These are phyloP conservation scores for Tuta absoluta DNA, from an alignment of 2,888 invertebrate genomes.

Conservation along the genomic window DNA sequence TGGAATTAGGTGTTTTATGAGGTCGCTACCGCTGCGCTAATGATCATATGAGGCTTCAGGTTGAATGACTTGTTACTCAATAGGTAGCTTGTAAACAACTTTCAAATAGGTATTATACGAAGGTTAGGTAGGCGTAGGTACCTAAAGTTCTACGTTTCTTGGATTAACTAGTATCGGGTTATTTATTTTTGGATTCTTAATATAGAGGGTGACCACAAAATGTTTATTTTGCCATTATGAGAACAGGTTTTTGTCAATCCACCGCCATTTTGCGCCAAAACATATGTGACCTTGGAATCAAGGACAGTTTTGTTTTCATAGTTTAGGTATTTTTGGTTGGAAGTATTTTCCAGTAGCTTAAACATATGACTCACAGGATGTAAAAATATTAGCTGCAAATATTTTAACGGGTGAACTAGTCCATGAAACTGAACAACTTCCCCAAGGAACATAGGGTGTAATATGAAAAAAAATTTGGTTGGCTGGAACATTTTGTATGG, in stretches of 20 bases:
- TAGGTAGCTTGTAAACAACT: slow-evolving; percentile 64
- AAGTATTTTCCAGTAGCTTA: no score
- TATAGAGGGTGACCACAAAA: neutral
- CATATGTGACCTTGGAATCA: slow-evolving; percentile 22
- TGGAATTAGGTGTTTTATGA: slow-evolving; percentile 30
- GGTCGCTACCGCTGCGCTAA: slow-evolving; percentile 35
- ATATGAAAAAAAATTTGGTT: no score
- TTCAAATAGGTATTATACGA: slow-evolving; percentile 47
- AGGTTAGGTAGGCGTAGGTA: slow-evolving; percentile 51
- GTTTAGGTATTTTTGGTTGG: no score
- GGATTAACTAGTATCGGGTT: neutral
- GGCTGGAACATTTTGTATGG: no score
- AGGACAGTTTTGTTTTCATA: slow-evolving; percentile 30
- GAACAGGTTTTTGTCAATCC: neutral
- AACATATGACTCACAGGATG: no score
- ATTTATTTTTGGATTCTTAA: neutral
- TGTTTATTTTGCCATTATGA: neutral
- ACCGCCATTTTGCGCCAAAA: slow-evolving; percentile 25
- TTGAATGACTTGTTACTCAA: slow-evolving; percentile 65
- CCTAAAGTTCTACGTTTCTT: slow-evolving; percentile 34
- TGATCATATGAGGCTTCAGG: slow-evolving; percentile 35
- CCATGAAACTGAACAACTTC: no score
- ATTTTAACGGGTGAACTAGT: no score
- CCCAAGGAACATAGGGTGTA: no score
- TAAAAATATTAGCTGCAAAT: no score